A percentile compares a stretch with the other conserved stretches of the same genome.
phyloP scores from a whole-genome alignment of 2,113 vertebrate genomes.

The Canis aureus region DNA sequence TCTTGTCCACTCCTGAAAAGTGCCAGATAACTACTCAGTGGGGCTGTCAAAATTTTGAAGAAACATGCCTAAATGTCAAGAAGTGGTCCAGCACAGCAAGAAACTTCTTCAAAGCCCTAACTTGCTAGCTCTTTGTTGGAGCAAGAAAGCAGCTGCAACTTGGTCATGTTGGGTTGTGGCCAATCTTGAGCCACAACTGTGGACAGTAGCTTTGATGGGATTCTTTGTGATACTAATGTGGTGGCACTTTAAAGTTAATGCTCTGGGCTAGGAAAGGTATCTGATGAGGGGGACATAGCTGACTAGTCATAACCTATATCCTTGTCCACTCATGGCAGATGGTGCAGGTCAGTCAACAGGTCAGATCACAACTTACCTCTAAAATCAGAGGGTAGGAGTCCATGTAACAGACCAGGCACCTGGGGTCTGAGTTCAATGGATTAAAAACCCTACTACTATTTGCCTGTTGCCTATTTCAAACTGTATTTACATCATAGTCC shows the following conservation, averaged over 20 bases:
- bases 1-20: conserved; percentile 39
- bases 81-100: neutral
- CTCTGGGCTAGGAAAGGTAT: neutral
- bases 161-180: neutral
- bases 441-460: neutral
- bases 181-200: neutral
- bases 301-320: neutral
- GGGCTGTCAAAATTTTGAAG: conserved; percentile 44
- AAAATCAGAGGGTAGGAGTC: neutral
- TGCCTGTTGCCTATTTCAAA: neutral
- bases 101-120: neutral
- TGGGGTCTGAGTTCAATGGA: neutral
- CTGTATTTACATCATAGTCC: neutral
- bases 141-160: conserved; percentile 4
- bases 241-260: neutral
- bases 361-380: neutral
- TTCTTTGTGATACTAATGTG: neutral
- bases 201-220: neutral
- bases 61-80: neutral
- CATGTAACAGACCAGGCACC: neutral
- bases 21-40: neutral
- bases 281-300: neutral
- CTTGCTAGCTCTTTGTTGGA: neutral
- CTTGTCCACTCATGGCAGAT: neutral
- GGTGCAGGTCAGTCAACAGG: neutral